phyloP scores from a whole-genome alignment of 2,888 invertebrate genomes.

The Stenichneumon culpator region DNA sequence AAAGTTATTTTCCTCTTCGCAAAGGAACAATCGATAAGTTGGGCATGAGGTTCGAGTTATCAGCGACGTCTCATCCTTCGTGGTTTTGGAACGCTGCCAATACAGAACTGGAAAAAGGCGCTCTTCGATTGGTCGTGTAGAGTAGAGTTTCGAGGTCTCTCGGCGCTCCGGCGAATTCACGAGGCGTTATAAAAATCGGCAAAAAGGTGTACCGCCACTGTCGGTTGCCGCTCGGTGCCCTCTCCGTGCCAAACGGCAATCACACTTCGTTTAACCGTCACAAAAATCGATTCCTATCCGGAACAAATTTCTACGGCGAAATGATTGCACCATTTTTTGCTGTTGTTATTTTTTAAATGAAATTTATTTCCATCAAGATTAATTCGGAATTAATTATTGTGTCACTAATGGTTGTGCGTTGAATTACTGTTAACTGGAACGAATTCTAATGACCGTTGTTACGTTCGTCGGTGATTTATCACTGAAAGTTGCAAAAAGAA shows the following conservation, averaged over 20 bases:
- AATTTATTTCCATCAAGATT: neutral
- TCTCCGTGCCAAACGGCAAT: constrained; percentile 35
- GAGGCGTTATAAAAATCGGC: constrained; percentile 47
- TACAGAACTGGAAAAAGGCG: constrained; percentile 36
- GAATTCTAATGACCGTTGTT: constrained; percentile 35
- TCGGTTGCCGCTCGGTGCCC: constrained; percentile 10
- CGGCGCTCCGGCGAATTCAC: constrained; percentile 17
- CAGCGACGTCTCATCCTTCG: constrained; percentile 39
- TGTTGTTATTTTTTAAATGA: neutral
- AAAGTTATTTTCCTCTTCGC: constrained; percentile 12
- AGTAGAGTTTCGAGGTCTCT: neutral
- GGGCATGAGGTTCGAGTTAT: constrained; percentile 42
- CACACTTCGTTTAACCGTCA: constrained; percentile 10
- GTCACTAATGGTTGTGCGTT: constrained; percentile 5
- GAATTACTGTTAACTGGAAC: constrained; percentile 34
- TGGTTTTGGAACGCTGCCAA: constrained; percentile 46
- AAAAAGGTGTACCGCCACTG: constrained; percentile 12
- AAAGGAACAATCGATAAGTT: constrained; percentile 42
- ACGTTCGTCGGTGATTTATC: constrained; percentile 40
- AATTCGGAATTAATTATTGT: constrained; percentile 10
- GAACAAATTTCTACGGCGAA: neutral
- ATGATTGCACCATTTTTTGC: constrained; percentile 1
- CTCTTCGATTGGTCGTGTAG: constrained; percentile 19
- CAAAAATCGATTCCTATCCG: constrained; percentile 5
- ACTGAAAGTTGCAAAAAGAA: neutral